Base-by-base conservation (phyloP, 2,888 invertebrate species). In the Caenorhabditis afra region DNA sequence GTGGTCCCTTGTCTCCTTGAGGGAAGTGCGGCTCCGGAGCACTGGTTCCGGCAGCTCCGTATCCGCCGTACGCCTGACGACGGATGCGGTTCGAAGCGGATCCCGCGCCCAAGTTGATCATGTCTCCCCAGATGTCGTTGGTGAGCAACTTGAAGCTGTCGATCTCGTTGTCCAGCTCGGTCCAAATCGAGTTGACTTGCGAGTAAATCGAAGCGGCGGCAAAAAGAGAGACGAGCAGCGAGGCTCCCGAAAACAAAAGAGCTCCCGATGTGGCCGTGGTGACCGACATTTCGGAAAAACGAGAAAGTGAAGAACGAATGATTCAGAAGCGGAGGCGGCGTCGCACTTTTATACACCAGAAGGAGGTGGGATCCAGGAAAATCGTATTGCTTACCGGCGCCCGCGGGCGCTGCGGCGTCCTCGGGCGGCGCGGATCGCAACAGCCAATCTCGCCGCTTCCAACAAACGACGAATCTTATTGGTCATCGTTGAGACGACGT, bases 21-120 rank as follows among this genome's bases (percentile, higher is more conserved):
- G 79, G 62, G 64, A 68, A 64, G 14, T 66, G 67, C 55, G 68
- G 68, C 37, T 75, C 74, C 29, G 79, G 79, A 23, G 74, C 66
- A 29, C 59, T 75, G 18, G 76, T 81, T 45, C 81, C 83, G 37
- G 62, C 61, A 11, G 88, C 88, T 35, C 86, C 86, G 62, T 88
- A 88, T 52, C 87, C 87, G 37, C 87, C 88, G 49, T 90, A 89
- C 49, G 82, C 74, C 74, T 89, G 86, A 74, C 89, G 85, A 55
- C 88, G 83, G 52, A 83, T 70, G 49, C 89, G 85, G 75, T 90
- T 89, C n/a, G 87, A 78, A 14, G 89, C 86, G 3, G 88, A 81
- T 8, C 86, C 89, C 22, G 89, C 89, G n/a, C 89, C 89, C 58
- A 89, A 81, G 29, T 76, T 79, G 20, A 89, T 81, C 89, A 89